Evolutionary conservation across 2,113 vertebrate genomes (phyloP).

Genomic region (Laterallus jamaicensis): DNA sequence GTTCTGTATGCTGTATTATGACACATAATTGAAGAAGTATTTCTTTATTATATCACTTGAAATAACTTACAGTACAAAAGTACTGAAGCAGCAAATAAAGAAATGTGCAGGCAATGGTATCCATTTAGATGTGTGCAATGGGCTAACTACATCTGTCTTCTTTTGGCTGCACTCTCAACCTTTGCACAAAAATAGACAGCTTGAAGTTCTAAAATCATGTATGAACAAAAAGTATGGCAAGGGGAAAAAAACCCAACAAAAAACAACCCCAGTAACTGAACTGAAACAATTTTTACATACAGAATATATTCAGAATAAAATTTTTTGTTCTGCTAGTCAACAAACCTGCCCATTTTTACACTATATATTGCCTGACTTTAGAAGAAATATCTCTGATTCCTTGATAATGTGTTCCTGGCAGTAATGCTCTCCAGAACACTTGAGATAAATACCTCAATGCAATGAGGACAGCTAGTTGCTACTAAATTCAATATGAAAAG

Average conservation of each 20-base stretch:
- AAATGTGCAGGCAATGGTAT: neutral
- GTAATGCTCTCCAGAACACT: neutral
- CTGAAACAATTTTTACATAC: neutral
- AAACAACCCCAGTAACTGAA: neutral
- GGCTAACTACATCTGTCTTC: neutral
- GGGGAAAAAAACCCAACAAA: neutral
- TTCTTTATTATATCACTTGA: neutral
- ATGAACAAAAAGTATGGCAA: neutral
- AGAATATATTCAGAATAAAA: neutral
- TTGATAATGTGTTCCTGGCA: neutral
- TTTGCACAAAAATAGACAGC: neutral
- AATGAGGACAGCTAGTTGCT: neutral
- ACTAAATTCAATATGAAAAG: neutral
- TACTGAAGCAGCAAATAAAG: neutral
- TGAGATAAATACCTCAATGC: neutral
- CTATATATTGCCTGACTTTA: neutral
- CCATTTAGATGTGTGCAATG: neutral
- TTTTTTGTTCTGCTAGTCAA: neutral
- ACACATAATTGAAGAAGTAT: neutral
- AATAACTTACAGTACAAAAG: neutral
- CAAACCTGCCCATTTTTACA: neutral
- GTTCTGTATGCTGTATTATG: neutral
- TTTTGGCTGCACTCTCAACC: neutral
- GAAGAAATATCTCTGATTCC: neutral
- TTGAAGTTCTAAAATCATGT: neutral